These are phyloP conservation scores for Lycia hirtaria DNA, from an alignment of 2,888 invertebrate species.

Conservation along the genomic window DNA sequence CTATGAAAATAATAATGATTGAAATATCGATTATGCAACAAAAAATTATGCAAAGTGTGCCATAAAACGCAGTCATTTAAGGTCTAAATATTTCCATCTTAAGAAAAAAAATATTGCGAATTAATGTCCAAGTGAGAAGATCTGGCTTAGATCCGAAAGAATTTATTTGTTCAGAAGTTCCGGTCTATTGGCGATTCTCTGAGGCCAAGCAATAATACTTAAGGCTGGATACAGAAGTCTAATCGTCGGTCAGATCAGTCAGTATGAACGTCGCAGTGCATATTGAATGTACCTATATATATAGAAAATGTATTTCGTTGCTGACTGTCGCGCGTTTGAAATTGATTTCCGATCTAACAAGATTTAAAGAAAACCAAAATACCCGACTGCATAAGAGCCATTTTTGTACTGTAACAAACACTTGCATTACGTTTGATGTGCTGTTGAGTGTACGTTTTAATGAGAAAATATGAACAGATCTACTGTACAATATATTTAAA, in stretches of 20 bases:
- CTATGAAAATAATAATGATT: too few relatives aligned
- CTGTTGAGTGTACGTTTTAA: too few relatives aligned
- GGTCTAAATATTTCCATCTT: slow-evolving; percentile 9
- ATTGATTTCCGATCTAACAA: too few relatives aligned
- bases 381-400: too few relatives aligned
- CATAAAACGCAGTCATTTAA: neutral
- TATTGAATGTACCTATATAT: neutral
- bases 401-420: too few relatives aligned
- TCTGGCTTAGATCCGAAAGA: slow-evolving; percentile 19
- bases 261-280: neutral
- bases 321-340: too few relatives aligned
- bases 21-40: too few relatives aligned
- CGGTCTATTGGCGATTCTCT: slow-evolving; percentile 10
- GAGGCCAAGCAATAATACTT: slow-evolving; percentile 25
- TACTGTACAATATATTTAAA: too few relatives aligned
- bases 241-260: neutral
- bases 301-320: neutral
- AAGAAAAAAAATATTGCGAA: slow-evolving; percentile 25
- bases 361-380: too few relatives aligned
- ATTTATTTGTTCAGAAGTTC: slow-evolving; percentile 20
- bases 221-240: slow-evolving; percentile 1
- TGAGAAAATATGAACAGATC: too few relatives aligned
- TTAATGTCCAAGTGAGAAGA: slow-evolving; percentile 21
- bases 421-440: too few relatives aligned
- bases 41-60: too few relatives aligned